A percentile compares a stretch with the other conserved stretches of the same genome.
Evolutionary conservation across 2,797 vertebrate genomes (phyloP).

Genomic region (Lithobates sylvaticus): DNA sequence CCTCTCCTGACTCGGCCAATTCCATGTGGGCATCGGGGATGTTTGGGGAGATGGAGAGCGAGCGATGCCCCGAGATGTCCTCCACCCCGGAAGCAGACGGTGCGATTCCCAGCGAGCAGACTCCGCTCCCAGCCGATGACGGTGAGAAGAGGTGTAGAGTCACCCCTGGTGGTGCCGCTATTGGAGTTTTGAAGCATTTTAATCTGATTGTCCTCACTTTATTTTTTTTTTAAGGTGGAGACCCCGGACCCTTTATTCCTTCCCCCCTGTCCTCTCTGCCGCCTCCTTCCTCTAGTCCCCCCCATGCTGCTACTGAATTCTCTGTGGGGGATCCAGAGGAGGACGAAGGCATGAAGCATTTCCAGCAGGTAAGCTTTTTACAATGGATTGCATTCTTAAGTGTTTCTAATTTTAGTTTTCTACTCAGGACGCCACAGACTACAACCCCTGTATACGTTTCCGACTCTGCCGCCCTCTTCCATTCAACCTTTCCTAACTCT

Average conservation of each 20-base stretch:
- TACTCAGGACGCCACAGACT: no score
- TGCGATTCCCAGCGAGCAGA: not conserved
- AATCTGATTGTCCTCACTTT: not conserved
- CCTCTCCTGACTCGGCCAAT: not conserved
- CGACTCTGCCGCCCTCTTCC: no score
- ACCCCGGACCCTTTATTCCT: conserved; percentile 36
- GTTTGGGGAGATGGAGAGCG: not conserved
- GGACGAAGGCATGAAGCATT: conserved; percentile 93
- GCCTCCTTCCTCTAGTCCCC: conserved; percentile 78
- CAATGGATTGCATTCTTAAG: no score
- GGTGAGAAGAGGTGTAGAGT: not conserved
- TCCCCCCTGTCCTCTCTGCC: conserved; percentile 75
- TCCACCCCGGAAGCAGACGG: conserved; percentile 12
- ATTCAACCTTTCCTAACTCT: no score
- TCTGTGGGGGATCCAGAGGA: conserved; percentile 85
- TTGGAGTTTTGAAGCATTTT: not conserved
- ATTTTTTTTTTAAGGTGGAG: not conserved
- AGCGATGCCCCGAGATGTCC: conserved; percentile 1
- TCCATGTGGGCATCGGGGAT: not conserved
- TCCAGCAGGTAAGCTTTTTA: conserved; percentile 83
- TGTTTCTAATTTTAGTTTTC: no score
- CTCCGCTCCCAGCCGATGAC: conserved; percentile 10
- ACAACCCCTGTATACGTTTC: no score
- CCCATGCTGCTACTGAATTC: conserved; percentile 75
- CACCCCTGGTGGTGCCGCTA: not conserved